phyloP scores from a whole-genome alignment of 2,888 invertebrate species.

The Macrosoma leucophasiata region DNA sequence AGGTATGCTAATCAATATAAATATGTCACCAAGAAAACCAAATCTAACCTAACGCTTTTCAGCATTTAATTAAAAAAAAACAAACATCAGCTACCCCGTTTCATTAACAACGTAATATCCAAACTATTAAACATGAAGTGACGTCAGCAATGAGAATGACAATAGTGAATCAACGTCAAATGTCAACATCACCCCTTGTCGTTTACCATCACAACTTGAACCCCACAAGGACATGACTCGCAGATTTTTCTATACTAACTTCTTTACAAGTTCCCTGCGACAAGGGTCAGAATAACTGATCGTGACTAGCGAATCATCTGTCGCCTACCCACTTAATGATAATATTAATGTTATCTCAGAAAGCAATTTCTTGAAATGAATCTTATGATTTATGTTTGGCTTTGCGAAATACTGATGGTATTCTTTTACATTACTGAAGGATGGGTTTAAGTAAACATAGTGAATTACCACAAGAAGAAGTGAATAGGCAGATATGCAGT shows the following conservation, averaged over 20 bases:
- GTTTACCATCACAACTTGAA: conserved; percentile 36
- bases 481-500: too few species aligned
- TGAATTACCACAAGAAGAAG: too few species aligned
- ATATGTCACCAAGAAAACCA: too few species aligned
- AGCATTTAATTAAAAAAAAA: too few species aligned
- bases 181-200: conserved; percentile 61
- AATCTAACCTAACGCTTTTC: too few species aligned
- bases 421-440: conserved; percentile 22
- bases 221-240: conserved; percentile 37
- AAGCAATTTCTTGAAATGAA: conserved; percentile 50
- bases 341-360: conserved; percentile 68
- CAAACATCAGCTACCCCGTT: too few species aligned
- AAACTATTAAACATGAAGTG: conserved; percentile 36
- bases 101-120: too few species aligned
- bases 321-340: conserved; percentile 72
- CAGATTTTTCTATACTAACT: conserved; percentile 26
- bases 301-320: conserved; percentile 62
- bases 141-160: conserved; percentile 58
- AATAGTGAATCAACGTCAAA: conserved; percentile 73
- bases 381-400: conserved; percentile 37
- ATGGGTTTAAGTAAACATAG: too few species aligned
- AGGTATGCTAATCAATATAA: too few species aligned
- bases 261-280: conserved; percentile 23
- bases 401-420: conserved; percentile 29
- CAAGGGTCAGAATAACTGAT: conserved; percentile 40